Evolutionary conservation across 2,888 invertebrate genomes (phyloP), one percentile per base, ranked within the genome.

Genomic region (Caradrina kadenii): DNA sequence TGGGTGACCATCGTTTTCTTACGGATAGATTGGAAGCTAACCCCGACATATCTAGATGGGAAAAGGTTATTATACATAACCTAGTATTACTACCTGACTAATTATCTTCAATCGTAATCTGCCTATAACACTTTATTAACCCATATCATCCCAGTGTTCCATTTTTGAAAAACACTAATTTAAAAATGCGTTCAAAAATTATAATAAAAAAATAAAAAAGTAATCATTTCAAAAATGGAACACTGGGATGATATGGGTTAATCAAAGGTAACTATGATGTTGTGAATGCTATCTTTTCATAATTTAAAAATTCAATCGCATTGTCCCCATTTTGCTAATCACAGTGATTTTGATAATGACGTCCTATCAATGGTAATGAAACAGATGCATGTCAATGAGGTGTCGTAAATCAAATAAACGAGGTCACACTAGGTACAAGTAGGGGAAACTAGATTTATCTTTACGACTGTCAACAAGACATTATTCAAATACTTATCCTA

Each of bases 331-430:
- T 85, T 59, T 42, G 73, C 71, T 72, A 79, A 86, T 84, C 79
- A 50, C 69, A 63, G 73, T 53, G 59, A 75, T 81, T 85, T 86
- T 76, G 80, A 83, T 83, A 83, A 80, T 80, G 78, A 72, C 56
- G 80, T 64, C 74, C 66, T 80, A 83, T 82, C 77, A 78, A 67
- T 77, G 79, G 74, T 80, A 85, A 82, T 80, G 75, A 86, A 87
- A 82, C 76, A 79, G 77, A 83, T 77, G 79, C 73, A 80, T 68
- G 76, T 73, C 80, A 82, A 86, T 75, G 73, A 85, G 74, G 63
- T 81, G 80, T 79, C 69, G 69, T 86, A 80, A 84, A 84, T 81
- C 78, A 80, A 49, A 73, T 48, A 67, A 76, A 74, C 56, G 69
- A 82, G 79, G 81, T 69, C 79, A 73, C 68, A 62, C 8, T 69